Evolutionary conservation across 2,113 vertebrate genomes (phyloP), one percentile per base, ranked within the genome.

Genomic region (Prunella fulvescens): DNA sequence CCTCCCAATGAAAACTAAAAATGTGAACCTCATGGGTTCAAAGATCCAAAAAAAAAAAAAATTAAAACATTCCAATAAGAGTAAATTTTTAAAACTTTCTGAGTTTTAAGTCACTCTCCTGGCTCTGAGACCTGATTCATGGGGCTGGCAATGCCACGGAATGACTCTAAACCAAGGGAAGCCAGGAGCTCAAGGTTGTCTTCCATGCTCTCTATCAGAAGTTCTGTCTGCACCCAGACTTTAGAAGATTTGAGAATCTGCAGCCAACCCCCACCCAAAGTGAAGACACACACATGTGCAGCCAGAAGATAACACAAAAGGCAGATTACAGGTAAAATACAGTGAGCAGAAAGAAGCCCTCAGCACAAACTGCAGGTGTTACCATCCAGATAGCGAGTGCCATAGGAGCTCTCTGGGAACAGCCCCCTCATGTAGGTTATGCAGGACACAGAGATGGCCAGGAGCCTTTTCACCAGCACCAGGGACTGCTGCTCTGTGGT

Each of bases 341-440:
- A 76, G 45, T 2, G 22, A 81, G 39, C 0, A 35, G 26, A 28
- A 76, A 8, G 20, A 44, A 61, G 58, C 74, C 25, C 28, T 51
- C 25, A 69, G 88, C 70, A 65, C 56, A 39, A 60, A 57, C 0
- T 12, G 61, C 19, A 57, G 51, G 33, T 1, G 53, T 98, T 98
- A 98, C 98, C 98, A 65, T 98, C 97, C 73, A 98, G 95, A 79
- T 92, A 93, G 56, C 96, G 97, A 33, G 97, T 97, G 94, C 97
- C 97, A 0, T 98, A 98, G 19, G 97, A 97, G 79, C 96, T 97
- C 96, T 98, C 98, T 2, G 98, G 98, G 92, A 98, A 98, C 18
- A 98, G 95, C 12, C 98, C 98, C 85, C 98, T 96, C 88, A 98
- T 86, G 82, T 98, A 98, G 4, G 97, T 98, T 44, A 98, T 96